Evolutionary conservation across 2,113 vertebrate genomes (phyloP).

Genomic region (Mus pahari): DNA sequence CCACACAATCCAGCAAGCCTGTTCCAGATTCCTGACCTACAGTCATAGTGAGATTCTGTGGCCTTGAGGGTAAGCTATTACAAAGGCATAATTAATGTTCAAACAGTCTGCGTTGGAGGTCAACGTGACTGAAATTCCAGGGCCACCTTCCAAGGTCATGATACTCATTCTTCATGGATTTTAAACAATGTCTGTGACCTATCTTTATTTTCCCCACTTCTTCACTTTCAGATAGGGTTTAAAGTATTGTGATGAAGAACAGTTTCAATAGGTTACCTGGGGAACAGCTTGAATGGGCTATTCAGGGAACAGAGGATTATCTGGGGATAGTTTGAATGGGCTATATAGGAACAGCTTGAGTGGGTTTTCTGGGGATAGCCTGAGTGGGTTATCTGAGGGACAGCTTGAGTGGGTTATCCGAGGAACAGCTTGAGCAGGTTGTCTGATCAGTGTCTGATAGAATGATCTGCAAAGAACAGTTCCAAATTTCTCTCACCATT

Average conservation of each 20-base stretch:
- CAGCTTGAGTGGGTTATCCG: not conserved
- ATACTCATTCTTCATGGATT: not conserved
- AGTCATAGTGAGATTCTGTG: not conserved
- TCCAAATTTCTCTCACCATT: not conserved
- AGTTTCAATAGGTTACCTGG: not conserved
- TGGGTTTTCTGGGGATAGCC: not conserved
- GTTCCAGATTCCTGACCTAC: not conserved
- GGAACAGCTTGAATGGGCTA: not conserved
- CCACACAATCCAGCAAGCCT: not conserved
- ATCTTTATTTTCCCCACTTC: not conserved
- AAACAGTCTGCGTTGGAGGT: not conserved
- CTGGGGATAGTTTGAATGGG: not conserved
- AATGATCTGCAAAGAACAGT: not conserved
- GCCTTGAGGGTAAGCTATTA: not conserved
- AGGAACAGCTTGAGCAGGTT: not conserved
- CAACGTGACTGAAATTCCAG: not conserved
- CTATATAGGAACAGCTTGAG: not conserved
- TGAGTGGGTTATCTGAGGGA: not conserved
- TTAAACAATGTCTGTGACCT: not conserved
- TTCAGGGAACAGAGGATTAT: not conserved
- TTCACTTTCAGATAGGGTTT: conserved; percentile 29
- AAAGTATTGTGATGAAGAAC: not conserved
- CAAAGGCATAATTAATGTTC: not conserved
- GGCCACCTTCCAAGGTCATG: not conserved
- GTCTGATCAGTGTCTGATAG: not conserved